Base-by-base conservation (phyloP, 2,797 vertebrate species). In the Hyperoplus lanceolatus region DNA sequence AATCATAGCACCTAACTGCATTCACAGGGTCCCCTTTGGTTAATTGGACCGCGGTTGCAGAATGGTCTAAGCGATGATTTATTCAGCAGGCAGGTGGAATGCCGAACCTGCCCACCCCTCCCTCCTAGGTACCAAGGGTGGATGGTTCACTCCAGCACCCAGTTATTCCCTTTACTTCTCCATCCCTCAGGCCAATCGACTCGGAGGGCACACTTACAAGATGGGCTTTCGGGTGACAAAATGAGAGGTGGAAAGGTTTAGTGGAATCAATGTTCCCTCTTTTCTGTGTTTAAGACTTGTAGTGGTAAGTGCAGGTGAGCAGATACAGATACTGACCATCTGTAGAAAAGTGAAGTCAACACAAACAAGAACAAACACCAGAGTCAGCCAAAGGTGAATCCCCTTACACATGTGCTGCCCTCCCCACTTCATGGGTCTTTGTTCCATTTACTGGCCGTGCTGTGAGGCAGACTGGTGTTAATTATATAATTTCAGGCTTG, bases 11-110 rank as follows among this genome's bases (percentile, higher is more conserved):
- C 74, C 80, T 89, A 85, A 84, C 81, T 89, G 87, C 83, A 89
- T 93, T 94, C 87, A 86, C 82, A 72, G 80, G 81, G 72, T 86
- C 77, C 79, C 90, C 80, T 89, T 84, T 90, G 91, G 88, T 93
- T 95, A 94, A 94, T 94, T 95, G 92, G 90, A 93, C 85, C 83
- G 89, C 85, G 83, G 91, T 88, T 82, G 84, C 72, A 90, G 88
- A 88, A 91, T 81, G 84, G 82, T 85, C 87, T 79, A 80, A 87
- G 87, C 15, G 45, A 89, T 94, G 91, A 94, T 94, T 94, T 91
- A 94, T 94, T 92, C 82, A 89, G 89, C 85, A 71, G 75, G 85
- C 86, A 89, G 87, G 88, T 89, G 73, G 71, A 91, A 64, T 54
- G 36, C 75, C 55, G 29, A 16, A 69, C 62, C 51, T 77, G 54